Percentiles rank a stretch among this genome's conserved stretches.
phyloP scores from a whole-genome alignment of 1,140 invertebrate genomes.

The Heterodera schachtii region DNA sequence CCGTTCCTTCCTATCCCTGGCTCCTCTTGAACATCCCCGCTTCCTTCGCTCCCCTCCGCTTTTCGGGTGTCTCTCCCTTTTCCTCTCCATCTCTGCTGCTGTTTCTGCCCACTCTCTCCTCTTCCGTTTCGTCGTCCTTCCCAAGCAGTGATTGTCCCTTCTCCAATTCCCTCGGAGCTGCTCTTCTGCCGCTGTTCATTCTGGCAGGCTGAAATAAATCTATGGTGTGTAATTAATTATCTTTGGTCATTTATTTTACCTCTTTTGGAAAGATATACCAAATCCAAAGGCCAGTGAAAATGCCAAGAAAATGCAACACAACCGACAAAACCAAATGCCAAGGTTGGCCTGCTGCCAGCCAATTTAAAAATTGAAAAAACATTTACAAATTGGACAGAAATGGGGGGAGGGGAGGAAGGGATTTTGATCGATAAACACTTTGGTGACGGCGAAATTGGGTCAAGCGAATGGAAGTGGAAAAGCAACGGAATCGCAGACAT shows the following conservation, averaged over 20 bases:
- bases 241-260: conserved; percentile 1
- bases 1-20: neutral
- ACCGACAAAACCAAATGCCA: conserved; percentile 26
- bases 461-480: neutral
- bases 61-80: too few species aligned
- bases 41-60: neutral
- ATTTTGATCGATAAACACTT: neutral
- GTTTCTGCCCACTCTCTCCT: neutral
- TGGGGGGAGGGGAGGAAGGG: neutral
- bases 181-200: neutral
- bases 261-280: conserved; percentile 34
- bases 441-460: neutral
- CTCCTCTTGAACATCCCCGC: neutral
- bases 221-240: too few species aligned
- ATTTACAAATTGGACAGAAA: neutral
- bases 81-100: neutral
- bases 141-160: neutral
- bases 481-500: too few species aligned
- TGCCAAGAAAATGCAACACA: conserved; percentile 26
- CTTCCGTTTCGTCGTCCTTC: neutral
- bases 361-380: neutral
- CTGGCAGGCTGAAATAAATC: neutral
- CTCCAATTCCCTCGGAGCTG: neutral
- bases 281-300: conserved; percentile 32
- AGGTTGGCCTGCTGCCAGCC: neutral